Evolutionary conservation across 1,140 invertebrate species (phyloP), one percentile per base, ranked within the genome.

Genomic region (Bombus sylvicola): DNA sequence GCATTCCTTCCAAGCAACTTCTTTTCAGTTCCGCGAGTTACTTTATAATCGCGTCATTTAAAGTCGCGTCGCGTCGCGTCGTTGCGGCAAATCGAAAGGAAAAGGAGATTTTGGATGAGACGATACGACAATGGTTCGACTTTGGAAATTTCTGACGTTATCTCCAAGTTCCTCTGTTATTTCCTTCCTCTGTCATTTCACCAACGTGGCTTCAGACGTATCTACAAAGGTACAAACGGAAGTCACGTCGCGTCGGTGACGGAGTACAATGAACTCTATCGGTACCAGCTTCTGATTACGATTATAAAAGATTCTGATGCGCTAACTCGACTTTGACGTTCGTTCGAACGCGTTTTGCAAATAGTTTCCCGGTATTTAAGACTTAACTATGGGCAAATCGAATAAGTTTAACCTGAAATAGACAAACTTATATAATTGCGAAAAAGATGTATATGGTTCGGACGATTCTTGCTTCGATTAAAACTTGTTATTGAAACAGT

Each of bases 121-220:
- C 34, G 57, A n/a, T 72, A 59, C 41, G 41, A 86, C 81, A 86
- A 78, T 83, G 53, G 75, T 22, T 6, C 22, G 74, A 68, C 68
- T 66, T 86, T 22, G 69, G 75, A 71, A 80, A 79, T 84, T 87
- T 84, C 68, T 85, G 82, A 87, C 86, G 75, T 85, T 87, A 87
- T 87, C 86, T 74, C 37, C 22, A 13, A 37, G 74, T 64, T 34
- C n/a, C 80, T 64, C 75, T 47, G 75, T 15, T 77, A 57, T 87
- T 87, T 78, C 81, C 43, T 62, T 53, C 66, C 73, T 53, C 75
- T 59, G 82, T 25, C 73, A 57, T 87, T 87, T 78, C 81, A 41
- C 78, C 69, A 81, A 64, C 83, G 77, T 80, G 76, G 31, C 77
- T 59, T 68, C 71, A 37, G 84, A 59, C 81, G 59, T 69, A 81